Conservation (phyloP, 2,888 invertebrate genomes). For the Chromoteleia sp. region DNA sequence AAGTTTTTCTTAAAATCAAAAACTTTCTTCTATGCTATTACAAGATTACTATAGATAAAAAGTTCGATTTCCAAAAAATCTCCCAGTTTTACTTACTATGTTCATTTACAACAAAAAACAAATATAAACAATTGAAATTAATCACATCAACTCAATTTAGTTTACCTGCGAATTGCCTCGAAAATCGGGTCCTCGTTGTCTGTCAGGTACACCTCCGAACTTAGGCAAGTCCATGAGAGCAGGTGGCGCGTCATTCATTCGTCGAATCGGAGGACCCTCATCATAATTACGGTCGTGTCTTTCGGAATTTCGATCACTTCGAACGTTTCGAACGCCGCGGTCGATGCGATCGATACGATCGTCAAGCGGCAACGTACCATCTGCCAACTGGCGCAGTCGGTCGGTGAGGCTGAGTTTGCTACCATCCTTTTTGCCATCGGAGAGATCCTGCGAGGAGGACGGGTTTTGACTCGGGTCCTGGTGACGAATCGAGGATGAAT, state of each 20-base stretch:
- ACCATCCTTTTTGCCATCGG: conserved; percentile 77
- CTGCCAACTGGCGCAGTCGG: conserved; percentile 83
- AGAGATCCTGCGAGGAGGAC: conserved; percentile 47
- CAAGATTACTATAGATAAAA: too few species aligned
- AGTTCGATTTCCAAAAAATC: too few species aligned
- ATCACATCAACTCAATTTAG: too few species aligned
- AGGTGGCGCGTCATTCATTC: conserved; percentile 80
- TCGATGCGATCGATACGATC: conserved; percentile 80
- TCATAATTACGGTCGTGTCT: conserved; percentile 74
- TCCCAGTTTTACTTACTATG: too few species aligned
- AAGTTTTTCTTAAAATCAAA: too few species aligned
- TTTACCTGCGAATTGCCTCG: conserved; percentile 68
- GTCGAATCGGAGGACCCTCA: conserved; percentile 73
- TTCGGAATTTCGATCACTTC: conserved; percentile 80
- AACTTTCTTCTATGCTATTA: too few species aligned
- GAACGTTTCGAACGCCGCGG: conserved; percentile 74
- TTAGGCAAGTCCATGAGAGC: conserved; percentile 83
- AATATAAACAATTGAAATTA: too few species aligned
- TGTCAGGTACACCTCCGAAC: conserved; percentile 76
- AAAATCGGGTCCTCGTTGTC: conserved; percentile 78
- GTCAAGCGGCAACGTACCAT: conserved; percentile 81
- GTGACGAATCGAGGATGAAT: conserved; percentile 78
- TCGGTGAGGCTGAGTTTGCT: conserved; percentile 83
- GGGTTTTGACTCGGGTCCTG: conserved; percentile 65
- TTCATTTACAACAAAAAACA: too few species aligned